phyloP scores from a whole-genome alignment of 2,113 vertebrate genomes.

The Prionailurus viverrinus region DNA sequence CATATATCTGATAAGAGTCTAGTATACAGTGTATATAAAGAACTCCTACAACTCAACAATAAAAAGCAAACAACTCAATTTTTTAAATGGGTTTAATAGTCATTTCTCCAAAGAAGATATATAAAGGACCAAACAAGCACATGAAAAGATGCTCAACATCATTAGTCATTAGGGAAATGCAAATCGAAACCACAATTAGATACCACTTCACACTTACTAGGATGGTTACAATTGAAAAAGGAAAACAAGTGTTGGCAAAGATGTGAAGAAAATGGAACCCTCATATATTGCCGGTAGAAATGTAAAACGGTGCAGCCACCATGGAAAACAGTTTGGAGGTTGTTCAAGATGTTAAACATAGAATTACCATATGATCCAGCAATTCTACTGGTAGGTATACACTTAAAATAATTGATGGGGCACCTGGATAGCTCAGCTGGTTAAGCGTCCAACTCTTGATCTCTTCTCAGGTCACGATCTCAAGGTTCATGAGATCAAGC shows the following conservation, averaged over 20 bases:
- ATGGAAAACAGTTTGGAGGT: background rate
- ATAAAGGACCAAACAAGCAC: background rate
- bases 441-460: too few species aligned
- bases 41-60: background rate
- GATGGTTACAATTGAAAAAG: background rate
- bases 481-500: too few species aligned
- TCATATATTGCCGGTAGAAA: background rate
- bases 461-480: too few species aligned
- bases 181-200: background rate
- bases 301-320: background rate
- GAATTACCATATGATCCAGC: background rate
- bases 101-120: background rate
- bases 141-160: background rate
- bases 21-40: background rate
- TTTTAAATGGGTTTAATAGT: background rate
- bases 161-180: background rate
- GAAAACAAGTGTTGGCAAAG: background rate
- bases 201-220: background rate
- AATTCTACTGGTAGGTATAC: background rate
- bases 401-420: background rate
- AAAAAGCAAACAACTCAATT: background rate
- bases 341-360: slow-evolving; percentile 19
- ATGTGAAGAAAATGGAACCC: background rate
- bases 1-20: background rate
- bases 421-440: too few species aligned